phyloP scores from a whole-genome alignment of 2,113 vertebrate genomes.

The Nesoenas mayeri region DNA sequence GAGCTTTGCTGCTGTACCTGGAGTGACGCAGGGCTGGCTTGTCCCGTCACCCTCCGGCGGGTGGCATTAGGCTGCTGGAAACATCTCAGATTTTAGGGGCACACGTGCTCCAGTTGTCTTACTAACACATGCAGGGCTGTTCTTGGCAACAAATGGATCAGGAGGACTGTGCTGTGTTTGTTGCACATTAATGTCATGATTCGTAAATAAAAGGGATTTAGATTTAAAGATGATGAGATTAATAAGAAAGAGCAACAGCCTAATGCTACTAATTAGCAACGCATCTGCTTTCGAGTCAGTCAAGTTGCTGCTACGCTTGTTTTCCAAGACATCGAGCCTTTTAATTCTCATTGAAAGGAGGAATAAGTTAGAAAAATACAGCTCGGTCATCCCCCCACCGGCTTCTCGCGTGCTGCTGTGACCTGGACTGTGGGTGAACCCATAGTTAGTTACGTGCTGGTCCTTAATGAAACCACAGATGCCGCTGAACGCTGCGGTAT shows the following conservation, averaged over 20 bases:
- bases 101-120: fast-evolving
- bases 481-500: background rate
- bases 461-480: background rate
- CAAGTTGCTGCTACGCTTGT: background rate
- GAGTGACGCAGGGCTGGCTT: background rate
- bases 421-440: background rate
- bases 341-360: background rate
- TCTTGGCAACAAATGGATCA: background rate
- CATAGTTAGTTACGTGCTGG: fast-evolving
- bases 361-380: background rate
- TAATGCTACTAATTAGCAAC: background rate
- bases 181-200: background rate
- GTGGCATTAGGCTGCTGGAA: background rate
- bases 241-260: background rate
- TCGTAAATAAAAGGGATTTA: background rate
- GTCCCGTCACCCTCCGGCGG: fast-evolving
- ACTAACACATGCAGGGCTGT: fast-evolving
- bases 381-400: background rate
- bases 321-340: background rate
- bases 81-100: background rate
- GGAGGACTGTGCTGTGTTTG: background rate
- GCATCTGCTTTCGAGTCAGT: background rate
- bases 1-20: background rate
- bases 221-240: background rate
- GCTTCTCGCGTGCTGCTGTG: fast-evolving